Percentiles rank a stretch among this genome's conserved stretches.
These are phyloP conservation scores for Chroicocephalus ridibundus DNA, from an alignment of 2,113 vertebrate genomes.

Conservation along the genomic window DNA sequence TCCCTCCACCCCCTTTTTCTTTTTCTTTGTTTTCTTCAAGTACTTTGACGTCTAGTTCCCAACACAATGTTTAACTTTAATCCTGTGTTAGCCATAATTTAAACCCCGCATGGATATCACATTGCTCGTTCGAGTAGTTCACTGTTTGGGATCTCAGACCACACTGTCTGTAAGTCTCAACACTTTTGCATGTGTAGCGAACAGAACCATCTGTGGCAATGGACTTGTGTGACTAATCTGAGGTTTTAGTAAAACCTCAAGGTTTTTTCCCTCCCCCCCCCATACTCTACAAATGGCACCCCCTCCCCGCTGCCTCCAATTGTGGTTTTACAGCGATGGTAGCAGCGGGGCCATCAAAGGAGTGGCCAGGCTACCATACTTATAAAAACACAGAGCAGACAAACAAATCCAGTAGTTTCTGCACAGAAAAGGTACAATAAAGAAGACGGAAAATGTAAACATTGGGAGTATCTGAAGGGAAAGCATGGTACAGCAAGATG, in stretches of 20 bases:
- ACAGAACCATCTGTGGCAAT: fast-evolving
- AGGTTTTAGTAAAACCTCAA: neutral
- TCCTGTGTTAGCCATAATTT: neutral
- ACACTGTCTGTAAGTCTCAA: neutral
- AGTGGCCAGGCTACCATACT: neutral
- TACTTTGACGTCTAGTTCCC: neutral
- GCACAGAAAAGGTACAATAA: neutral
- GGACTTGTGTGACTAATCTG: neutral
- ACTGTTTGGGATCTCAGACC: neutral
- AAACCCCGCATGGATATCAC: neutral
- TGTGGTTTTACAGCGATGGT: neutral
- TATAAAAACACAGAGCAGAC: neutral
- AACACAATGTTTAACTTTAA: neutral
- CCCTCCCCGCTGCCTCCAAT: neutral
- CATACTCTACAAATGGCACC: neutral
- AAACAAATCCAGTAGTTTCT: neutral
- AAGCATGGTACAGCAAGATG: neutral
- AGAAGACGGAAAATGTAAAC: neutral
- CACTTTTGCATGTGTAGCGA: fast-evolving
- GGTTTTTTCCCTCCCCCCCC: too few species aligned
- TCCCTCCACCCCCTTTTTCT: fast-evolving
- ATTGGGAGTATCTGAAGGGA: neutral
- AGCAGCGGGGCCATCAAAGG: neutral
- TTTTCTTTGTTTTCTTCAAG: neutral
- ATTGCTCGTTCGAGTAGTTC: neutral